These are phyloP conservation scores for Psettodes erumei DNA, from an alignment of 2,113 vertebrate genomes.

Conservation along the genomic window DNA sequence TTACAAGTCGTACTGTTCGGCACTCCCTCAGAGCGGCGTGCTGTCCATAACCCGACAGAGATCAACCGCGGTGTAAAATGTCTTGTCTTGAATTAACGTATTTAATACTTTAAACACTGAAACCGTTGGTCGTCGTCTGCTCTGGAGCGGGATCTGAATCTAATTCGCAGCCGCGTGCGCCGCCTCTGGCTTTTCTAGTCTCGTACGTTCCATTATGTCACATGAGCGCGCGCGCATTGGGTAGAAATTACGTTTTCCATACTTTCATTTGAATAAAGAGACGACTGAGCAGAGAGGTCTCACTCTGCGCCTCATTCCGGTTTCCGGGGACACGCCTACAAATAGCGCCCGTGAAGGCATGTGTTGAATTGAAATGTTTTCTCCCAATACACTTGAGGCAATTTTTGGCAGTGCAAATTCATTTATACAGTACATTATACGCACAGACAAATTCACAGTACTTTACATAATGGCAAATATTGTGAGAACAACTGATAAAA, in stretches of 20 bases:
- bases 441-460: not conserved
- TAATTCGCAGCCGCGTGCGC: conserved; percentile 39
- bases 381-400: not conserved
- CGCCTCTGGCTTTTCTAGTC: conserved; percentile 77
- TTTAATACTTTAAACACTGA: not conserved
- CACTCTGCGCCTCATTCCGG: conserved; percentile 33
- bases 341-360: not conserved
- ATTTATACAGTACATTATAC: not conserved
- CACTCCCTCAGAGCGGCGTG: conserved; percentile 73
- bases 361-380: not conserved
- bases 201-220: conserved; percentile 86
- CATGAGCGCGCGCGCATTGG: conserved; percentile 80
- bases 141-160: not conserved
- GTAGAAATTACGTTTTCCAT: conserved; percentile 74
- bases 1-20: conserved; percentile 31
- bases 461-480: too few relatives aligned
- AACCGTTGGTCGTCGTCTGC: conserved; percentile 68
- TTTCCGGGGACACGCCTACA: not conserved
- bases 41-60: conserved; percentile 57
- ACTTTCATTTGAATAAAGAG: conserved; percentile 73
- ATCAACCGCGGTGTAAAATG: not conserved
- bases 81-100: not conserved
- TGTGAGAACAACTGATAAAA: too few relatives aligned
- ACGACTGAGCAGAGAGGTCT: conserved; percentile 26
- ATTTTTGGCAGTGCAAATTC: not conserved